Evolutionary conservation across 2,888 invertebrate genomes (phyloP), one percentile per base, ranked within the genome.

Genomic region (Blastobasis adustella): DNA sequence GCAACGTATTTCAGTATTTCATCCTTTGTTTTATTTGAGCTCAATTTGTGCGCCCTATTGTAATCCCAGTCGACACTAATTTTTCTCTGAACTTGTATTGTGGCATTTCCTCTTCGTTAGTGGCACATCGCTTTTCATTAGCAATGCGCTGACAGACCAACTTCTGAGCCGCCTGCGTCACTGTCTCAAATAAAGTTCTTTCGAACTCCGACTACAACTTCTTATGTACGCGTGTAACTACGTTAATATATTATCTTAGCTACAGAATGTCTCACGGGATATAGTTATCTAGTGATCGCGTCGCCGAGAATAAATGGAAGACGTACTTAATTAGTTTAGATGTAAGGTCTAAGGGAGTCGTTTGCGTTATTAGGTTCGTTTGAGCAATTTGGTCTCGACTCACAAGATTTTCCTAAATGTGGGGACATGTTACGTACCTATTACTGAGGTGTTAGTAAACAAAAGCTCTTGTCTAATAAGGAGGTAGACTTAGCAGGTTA

Each of bases 61-160:
- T 45, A 58, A 61, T 66, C 63, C 46, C 57, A 51, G 52, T 52
- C 52, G 54, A 54, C 66, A 64, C 65, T 70, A 69, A 73, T 73
- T 67, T 74, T 69, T 70, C 58, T 54, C 56, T 53, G 59, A 64
- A 69, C 53, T 58, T 57, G 58, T 62, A 66, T 70, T 67, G 65
- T 66, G 57, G 49, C 69, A 63, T 66, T 81, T 66, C 62, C 65
- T 82, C 79, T 82, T 79, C 69, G 77, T 83, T 82, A 81, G 65
- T 55, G 56, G 56, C 66, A 69, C 76, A 79, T 82, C 79, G 72
- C 66, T 81, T 79, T 80, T 79, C 82, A 81, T 82, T 83, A 83
- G 65, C 59, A 62, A 44, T 58, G 57, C 57, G 63, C 62, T 68
- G 71, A 69, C 69, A 69, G 63, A 55, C 59, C 58, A 76, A 75